These are phyloP conservation scores for Bucorvus abyssinicus DNA, from an alignment of 2,797 vertebrate genomes.

Conservation along the genomic window DNA sequence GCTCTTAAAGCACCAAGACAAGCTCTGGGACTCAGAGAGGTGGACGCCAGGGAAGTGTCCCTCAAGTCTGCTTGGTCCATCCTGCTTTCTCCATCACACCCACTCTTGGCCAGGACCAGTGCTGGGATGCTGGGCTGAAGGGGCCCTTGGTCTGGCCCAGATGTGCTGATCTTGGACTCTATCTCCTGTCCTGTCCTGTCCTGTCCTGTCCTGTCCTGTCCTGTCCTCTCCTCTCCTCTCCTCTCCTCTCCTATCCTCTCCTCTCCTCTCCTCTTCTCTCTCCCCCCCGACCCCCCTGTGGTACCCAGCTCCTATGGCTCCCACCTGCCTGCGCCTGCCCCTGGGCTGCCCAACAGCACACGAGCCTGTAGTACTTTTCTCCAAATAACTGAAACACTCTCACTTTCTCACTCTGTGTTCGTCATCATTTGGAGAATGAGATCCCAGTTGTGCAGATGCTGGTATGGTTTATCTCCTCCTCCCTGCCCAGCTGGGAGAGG, in stretches of 20 bases:
- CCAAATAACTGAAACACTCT: neutral
- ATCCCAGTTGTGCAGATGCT: neutral
- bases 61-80: neutral
- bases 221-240: too few relatives aligned
- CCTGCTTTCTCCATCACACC: neutral
- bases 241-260: too few relatives aligned
- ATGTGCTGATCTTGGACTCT: neutral
- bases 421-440: neutral
- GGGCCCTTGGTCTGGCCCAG: neutral
- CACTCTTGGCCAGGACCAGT: neutral
- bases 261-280: too few relatives aligned
- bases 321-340: too few relatives aligned
- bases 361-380: rapidly evolving
- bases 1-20: neutral
- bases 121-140: neutral
- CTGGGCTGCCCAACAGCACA: neutral
- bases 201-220: neutral
- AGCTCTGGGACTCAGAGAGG: neutral
- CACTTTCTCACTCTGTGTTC: neutral
- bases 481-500: neutral
- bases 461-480: neutral
- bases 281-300: too few relatives aligned
- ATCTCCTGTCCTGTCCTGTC: neutral
- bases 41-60: neutral
- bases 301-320: too few relatives aligned